Percentiles rank a stretch among this genome's conserved stretches.
Evolutionary conservation across 1,140 invertebrate genomes (phyloP).

Genomic region (Pararge aegeria): DNA sequence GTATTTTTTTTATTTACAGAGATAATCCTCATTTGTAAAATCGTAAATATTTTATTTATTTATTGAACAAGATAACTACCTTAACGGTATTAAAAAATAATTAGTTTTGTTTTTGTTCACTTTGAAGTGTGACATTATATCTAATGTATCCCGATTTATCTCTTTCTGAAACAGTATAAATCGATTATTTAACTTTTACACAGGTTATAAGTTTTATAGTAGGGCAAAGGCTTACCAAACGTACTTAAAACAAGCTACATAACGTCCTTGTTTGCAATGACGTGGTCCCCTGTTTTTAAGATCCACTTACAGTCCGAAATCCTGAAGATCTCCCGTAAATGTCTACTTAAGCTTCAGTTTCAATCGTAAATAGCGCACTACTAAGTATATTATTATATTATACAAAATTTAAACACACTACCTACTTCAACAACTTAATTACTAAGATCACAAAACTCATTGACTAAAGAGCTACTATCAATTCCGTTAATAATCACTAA

Average conservation of each 20-base stretch:
- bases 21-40: too few relatives aligned
- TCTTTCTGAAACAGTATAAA: too few relatives aligned
- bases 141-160: too few relatives aligned
- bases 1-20: too few relatives aligned
- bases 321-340: background rate
- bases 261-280: background rate
- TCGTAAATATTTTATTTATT: too few relatives aligned
- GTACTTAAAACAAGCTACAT: slow-evolving; percentile 14
- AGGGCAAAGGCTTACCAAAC: too few relatives aligned
- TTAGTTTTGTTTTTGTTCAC: too few relatives aligned
- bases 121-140: too few relatives aligned
- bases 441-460: slow-evolving; percentile 69
- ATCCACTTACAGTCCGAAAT: background rate
- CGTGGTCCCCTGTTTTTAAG: background rate
- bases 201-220: too few relatives aligned
- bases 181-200: too few relatives aligned
- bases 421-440: slow-evolving; percentile 40
- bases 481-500: slow-evolving; percentile 46
- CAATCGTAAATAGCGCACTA: background rate
- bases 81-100: too few relatives aligned
- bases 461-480: slow-evolving; percentile 63
- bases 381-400: background rate
- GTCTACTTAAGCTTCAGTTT: background rate
- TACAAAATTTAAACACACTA: background rate
- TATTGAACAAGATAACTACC: too few relatives aligned